Conservation (phyloP, 2,888 invertebrate genomes). For the Linyphia triangularis region DNA sequence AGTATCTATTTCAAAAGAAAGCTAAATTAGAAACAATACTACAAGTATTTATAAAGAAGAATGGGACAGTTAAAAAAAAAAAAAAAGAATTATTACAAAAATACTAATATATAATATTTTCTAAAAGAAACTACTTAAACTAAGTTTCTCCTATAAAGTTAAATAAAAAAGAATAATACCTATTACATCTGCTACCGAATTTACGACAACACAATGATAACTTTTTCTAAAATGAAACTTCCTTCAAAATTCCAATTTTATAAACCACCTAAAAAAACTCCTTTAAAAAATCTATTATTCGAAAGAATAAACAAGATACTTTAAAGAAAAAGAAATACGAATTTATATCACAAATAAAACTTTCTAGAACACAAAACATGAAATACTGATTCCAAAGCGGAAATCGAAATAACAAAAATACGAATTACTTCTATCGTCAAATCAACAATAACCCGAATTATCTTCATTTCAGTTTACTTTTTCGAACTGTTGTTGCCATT, state of each 20-base stretch:
- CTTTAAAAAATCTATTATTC: constrained; percentile 27
- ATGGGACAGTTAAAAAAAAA: too few species aligned
- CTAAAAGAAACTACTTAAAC: too few species aligned
- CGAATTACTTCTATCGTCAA: constrained; percentile 72
- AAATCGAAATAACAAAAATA: constrained; percentile 35
- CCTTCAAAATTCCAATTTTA: constrained; percentile 34
- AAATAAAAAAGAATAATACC: too few species aligned
- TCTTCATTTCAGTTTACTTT: constrained; percentile 60
- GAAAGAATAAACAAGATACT: constrained; percentile 43
- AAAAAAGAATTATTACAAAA: too few species aligned
- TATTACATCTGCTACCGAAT: too few species aligned
- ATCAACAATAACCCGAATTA: constrained; percentile 73
- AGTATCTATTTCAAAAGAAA: too few species aligned
- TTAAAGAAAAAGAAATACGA: constrained; percentile 20
- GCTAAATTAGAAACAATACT: too few species aligned
- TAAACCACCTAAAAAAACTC: constrained; percentile 18
- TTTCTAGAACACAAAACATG: constrained; percentile 19
- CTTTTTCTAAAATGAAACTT: not conserved
- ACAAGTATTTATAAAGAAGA: too few species aligned
- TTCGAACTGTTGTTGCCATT: constrained; percentile 38
- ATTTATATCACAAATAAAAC: not conserved
- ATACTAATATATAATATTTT: too few species aligned
- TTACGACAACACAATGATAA: not conserved
- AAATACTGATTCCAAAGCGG: not conserved
- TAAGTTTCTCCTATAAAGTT: too few species aligned